These are phyloP conservation scores for Indicator maculatus DNA, from an alignment of 2,113 vertebrate genomes.

Conservation along the genomic window DNA sequence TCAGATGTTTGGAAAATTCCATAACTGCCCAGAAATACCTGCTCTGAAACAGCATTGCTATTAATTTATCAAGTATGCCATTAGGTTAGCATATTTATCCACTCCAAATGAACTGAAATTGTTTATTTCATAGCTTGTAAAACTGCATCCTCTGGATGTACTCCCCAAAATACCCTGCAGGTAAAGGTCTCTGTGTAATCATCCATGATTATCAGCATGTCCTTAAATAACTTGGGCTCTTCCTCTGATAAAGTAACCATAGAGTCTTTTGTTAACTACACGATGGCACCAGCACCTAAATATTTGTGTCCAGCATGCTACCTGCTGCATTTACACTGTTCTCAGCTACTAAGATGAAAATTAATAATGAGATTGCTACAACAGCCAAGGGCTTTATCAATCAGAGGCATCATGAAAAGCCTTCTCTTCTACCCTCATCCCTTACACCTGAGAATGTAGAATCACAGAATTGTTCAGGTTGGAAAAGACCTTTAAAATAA, in stretches of 20 bases:
- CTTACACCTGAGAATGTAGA: background rate
- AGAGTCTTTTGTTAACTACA: background rate
- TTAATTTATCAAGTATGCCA: background rate
- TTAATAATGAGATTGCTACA: background rate
- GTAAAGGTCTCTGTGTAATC: background rate
- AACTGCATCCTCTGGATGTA: background rate
- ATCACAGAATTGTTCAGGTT: background rate
- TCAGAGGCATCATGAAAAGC: background rate
- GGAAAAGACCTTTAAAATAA: background rate
- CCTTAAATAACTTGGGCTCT: background rate
- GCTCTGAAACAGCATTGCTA: background rate
- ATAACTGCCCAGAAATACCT: background rate
- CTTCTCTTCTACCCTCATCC: background rate
- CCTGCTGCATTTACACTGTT: background rate
- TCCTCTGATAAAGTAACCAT: background rate
- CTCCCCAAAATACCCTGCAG: background rate
- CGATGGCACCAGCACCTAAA: background rate
- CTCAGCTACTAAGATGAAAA: background rate
- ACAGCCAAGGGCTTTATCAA: background rate
- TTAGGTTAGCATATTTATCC: background rate
- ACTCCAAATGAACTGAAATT: background rate
- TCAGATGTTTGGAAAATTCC: constrained; percentile 37
- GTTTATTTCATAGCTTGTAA: background rate
- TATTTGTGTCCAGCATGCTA: background rate
- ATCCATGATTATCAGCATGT: rapidly evolving